Percentiles rank a stretch among this genome's conserved stretches.
Conservation (phyloP, 1,140 invertebrate genomes). For the Calliphora vicina region DNA sequence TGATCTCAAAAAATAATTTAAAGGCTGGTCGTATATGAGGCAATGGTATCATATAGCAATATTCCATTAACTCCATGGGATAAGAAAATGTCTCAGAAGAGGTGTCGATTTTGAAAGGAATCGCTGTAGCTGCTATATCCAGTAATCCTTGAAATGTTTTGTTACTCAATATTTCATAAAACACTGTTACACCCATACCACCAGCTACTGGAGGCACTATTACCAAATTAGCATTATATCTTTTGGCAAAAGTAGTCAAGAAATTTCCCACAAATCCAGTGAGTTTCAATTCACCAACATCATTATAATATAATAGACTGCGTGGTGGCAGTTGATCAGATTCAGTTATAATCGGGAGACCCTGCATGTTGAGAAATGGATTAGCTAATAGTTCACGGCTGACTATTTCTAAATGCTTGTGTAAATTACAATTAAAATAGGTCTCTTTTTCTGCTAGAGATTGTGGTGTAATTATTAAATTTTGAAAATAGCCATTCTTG, state of each 20-base stretch:
- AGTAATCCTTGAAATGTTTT: neutral
- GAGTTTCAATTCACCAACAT: slow-evolving; percentile 29
- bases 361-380: neutral
- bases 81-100: neutral
- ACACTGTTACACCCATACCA: neutral
- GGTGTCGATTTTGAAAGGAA: neutral
- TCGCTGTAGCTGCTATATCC: neutral
- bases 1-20: neutral
- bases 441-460: neutral
- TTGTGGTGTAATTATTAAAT: neutral
- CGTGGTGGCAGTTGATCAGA: slow-evolving; percentile 41
- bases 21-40: neutral
- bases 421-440: neutral
- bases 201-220: neutral
- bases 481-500: neutral
- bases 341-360: slow-evolving; percentile 28
- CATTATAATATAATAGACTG: slow-evolving; percentile 41
- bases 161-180: neutral
- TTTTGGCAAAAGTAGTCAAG: slow-evolving; percentile 44
- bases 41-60: slow-evolving; percentile 4
- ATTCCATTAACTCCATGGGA: neutral
- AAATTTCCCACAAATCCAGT: slow-evolving; percentile 44
- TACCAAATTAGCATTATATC: slow-evolving; percentile 44
- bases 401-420: neutral
- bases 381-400: neutral